Evolutionary conservation across 1,140 invertebrate species (phyloP).

Genomic region (Pseudomyrmex gracilis): DNA sequence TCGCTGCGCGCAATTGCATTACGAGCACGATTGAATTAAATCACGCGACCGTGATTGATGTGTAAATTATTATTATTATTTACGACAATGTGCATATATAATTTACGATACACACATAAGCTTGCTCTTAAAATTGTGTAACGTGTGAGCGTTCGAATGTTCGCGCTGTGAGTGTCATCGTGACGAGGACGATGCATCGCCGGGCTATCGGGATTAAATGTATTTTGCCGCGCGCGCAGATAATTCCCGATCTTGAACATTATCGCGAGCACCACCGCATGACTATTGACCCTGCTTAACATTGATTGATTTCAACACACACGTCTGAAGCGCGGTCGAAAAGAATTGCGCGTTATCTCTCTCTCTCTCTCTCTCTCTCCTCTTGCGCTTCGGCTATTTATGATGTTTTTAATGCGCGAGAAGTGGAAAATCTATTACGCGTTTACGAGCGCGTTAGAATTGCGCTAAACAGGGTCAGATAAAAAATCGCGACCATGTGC

Average conservation of each 20-base stretch:
- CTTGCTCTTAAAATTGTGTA: constrained; percentile 47
- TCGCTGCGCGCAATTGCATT: background rate
- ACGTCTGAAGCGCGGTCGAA: constrained; percentile 35
- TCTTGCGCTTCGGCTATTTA: constrained; percentile 19
- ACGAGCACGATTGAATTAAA: constrained; percentile 35
- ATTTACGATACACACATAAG: constrained; percentile 14
- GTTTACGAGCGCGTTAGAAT: constrained; percentile 61
- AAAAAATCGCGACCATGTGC: constrained; percentile 42
- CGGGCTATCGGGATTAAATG: constrained; percentile 54
- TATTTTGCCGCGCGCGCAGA: constrained; percentile 54
- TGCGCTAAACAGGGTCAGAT: constrained; percentile 48
- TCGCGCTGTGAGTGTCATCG: constrained; percentile 25
- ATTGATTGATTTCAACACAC: constrained; percentile 64
- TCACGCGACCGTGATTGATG: constrained; percentile 17
- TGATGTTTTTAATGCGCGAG: constrained; percentile 61
- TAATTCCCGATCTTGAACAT: constrained; percentile 61
- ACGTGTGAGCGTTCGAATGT: background rate
- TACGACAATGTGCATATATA: constrained; percentile 29
- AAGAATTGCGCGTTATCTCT: constrained; percentile 51
- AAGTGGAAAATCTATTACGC: constrained; percentile 63
- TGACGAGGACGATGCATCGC: constrained; percentile 30
- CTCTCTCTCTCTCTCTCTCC: background rate
- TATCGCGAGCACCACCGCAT: constrained; percentile 43
- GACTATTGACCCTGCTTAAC: constrained; percentile 67
- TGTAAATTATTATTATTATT: constrained; percentile 20